A percentile compares a stretch with the other conserved stretches of the same genome.
Evolutionary conservation across 2,888 invertebrate species (phyloP).

Genomic region (Sturmia bella): DNA sequence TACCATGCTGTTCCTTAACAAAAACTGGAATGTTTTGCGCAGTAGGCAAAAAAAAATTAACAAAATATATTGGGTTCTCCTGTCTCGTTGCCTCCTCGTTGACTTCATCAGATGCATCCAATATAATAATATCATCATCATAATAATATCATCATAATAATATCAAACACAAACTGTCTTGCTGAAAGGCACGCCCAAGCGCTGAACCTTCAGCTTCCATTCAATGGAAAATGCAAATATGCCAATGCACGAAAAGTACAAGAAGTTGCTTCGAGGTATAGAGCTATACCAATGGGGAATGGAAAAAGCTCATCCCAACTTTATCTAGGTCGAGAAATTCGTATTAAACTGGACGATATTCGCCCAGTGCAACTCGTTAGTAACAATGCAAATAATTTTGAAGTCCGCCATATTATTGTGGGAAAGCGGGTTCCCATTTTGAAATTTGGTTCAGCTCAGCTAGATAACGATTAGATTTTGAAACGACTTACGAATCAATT

Average conservation of each 20-base stretch:
- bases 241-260: conserved; percentile 71
- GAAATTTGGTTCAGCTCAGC: conserved; percentile 33
- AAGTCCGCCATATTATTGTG: conserved; percentile 40
- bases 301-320: conserved; percentile 41
- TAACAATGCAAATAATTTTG: background rate
- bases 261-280: conserved; percentile 39
- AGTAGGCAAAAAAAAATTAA: no score
- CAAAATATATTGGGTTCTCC: no score
- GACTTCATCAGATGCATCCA: no score
- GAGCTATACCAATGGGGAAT: conserved; percentile 47
- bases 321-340: conserved; percentile 42
- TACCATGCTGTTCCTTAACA: no score
- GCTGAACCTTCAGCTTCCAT: conserved; percentile 49
- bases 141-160: no score
- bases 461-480: conserved; percentile 20
- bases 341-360: conserved; percentile 44
- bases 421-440: conserved; percentile 41
- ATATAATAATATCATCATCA: no score
- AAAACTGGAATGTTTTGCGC: no score
- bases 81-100: no score
- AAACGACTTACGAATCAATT: conserved; percentile 27
- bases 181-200: conserved; percentile 59
- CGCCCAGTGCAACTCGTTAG: conserved; percentile 8
- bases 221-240: conserved; percentile 77
- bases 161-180: no score